Conservation (phyloP, 2,888 invertebrate genomes). For the Argyresthia albistria region DNA sequence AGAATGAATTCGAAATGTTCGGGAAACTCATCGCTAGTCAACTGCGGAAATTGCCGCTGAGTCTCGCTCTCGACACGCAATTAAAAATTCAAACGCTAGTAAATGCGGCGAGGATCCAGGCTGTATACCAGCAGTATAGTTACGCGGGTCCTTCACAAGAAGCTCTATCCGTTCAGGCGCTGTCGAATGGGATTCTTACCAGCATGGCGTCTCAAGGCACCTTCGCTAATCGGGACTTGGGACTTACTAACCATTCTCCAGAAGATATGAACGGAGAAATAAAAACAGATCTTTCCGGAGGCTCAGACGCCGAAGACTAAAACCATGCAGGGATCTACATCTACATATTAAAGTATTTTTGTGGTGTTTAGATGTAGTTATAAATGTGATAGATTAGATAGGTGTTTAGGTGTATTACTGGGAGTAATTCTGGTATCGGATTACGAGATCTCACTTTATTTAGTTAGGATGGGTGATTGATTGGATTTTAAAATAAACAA, state of each 20-base stretch:
- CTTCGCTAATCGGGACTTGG: conserved; percentile 33
- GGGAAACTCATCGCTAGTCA: conserved; percentile 63
- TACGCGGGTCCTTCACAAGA: conserved; percentile 63
- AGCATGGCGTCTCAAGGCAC: conserved; percentile 52
- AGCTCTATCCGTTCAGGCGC: conserved; percentile 54
- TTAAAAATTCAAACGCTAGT: conserved; percentile 61
- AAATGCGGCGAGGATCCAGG: conserved; percentile 59
- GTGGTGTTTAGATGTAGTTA: conserved; percentile 6
- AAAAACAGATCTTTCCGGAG: conserved; percentile 49
- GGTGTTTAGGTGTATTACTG: background rate
- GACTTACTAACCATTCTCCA: conserved; percentile 45
- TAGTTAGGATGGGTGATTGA: background rate
- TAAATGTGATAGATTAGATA: conserved; percentile 3
- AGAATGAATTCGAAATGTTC: conserved; percentile 66
- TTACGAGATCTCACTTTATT: conserved; percentile 4
- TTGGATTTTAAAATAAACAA: background rate
- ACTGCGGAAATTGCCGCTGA: conserved; percentile 53
- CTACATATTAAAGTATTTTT: conserved; percentile 5
- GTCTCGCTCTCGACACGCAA: conserved; percentile 59
- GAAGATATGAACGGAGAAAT: conserved; percentile 50
- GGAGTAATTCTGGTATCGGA: background rate
- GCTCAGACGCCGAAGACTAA: conserved; percentile 54
- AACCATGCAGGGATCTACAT: conserved; percentile 8
- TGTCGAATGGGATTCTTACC: conserved; percentile 58
- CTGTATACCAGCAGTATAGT: conserved; percentile 63